Evolutionary conservation across 2,888 invertebrate species (phyloP).

Genomic region (Pycnomerus fuliginosus): DNA sequence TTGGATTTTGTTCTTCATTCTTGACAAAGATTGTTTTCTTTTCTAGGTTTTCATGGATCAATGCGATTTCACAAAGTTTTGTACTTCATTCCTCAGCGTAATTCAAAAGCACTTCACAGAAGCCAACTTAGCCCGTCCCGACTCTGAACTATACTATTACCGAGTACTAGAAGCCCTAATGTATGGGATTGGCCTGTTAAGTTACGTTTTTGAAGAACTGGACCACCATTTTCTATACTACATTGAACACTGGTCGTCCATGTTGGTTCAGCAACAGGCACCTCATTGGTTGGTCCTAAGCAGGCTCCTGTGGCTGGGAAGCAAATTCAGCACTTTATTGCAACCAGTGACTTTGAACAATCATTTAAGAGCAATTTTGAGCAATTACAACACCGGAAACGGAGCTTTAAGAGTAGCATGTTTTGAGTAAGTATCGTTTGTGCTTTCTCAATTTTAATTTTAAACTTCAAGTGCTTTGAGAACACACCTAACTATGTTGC

Average conservation of each 20-base stretch:
- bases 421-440: constrained; percentile 27
- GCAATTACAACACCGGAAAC: constrained; percentile 17
- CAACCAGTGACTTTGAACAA: constrained; percentile 21
- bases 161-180: constrained; percentile 32
- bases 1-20: no score
- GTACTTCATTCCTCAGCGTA: constrained; percentile 26
- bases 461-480: constrained; percentile 27
- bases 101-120: constrained; percentile 29
- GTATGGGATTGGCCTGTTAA: constrained; percentile 28
- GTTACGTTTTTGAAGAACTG: constrained; percentile 21
- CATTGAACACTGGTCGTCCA: constrained; percentile 29
- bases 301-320: constrained; percentile 29
- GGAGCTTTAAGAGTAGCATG: constrained; percentile 24
- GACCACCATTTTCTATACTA: constrained; percentile 21
- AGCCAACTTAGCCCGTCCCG: constrained; percentile 14
- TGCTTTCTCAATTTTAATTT: not conserved
- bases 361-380: constrained; percentile 26
- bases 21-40: constrained; percentile 2
- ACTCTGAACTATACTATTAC: constrained; percentile 24
- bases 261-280: constrained; percentile 14
- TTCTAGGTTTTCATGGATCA: constrained; percentile 22
- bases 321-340: constrained; percentile 26
- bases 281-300: constrained; percentile 24
- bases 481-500: constrained; percentile 23
- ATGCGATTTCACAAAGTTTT: constrained; percentile 22